Evolutionary conservation across 2,888 invertebrate genomes (phyloP).

Genomic region (Diogma glabrata): DNA sequence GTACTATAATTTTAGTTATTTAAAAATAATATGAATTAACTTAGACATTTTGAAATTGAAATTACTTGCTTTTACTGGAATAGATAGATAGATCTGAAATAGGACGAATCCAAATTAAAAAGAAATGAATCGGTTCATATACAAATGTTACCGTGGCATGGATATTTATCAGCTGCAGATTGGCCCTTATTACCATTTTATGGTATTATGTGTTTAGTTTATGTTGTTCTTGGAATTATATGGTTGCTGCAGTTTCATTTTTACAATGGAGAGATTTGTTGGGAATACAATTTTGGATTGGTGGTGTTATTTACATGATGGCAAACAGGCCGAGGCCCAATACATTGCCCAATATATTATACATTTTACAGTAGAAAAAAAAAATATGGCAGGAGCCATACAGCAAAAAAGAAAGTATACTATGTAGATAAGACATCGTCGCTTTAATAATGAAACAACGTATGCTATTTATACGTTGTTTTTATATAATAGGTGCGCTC

Average conservation of each 20-base stretch:
- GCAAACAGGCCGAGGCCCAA: too few species aligned
- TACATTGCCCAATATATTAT: too few species aligned
- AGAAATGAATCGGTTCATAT: constrained; percentile 52
- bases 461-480: too few species aligned
- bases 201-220: constrained; percentile 78
- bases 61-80: too few species aligned
- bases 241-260: constrained; percentile 77
- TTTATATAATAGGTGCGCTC: too few species aligned
- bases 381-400: constrained; percentile 83
- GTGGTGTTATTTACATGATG: too few species aligned
- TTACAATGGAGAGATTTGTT: constrained; percentile 84
- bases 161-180: constrained; percentile 79
- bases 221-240: constrained; percentile 65
- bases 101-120: too few species aligned
- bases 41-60: too few species aligned
- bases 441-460: too few species aligned
- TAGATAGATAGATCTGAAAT: too few species aligned
- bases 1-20: too few species aligned
- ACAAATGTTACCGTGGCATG: constrained; percentile 63
- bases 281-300: constrained; percentile 93
- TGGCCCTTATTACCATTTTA: constrained; percentile 86
- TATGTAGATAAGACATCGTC: constrained; percentile 87
- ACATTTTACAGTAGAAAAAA: constrained; percentile 72
- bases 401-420: constrained; percentile 82
- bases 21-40: too few species aligned